Percentiles rank a stretch among this genome's conserved stretches.
Evolutionary conservation across 2,797 vertebrate species (phyloP).

Genomic region (Pangasius macronema): DNA sequence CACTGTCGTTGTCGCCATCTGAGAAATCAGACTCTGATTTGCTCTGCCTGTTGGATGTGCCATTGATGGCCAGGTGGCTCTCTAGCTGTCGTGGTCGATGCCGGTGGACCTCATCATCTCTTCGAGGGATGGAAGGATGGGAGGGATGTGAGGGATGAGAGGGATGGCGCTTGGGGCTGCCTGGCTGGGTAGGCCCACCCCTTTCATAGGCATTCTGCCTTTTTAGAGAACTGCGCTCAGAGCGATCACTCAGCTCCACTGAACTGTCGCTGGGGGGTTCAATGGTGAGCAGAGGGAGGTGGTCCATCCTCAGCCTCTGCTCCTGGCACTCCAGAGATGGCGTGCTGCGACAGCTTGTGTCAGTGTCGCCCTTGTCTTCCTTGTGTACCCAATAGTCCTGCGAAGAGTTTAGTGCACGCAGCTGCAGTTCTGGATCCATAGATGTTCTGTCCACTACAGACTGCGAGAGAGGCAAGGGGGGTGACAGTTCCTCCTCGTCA

Average conservation of each 20-base stretch:
- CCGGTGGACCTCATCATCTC: constrained; percentile 82
- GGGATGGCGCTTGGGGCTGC: constrained; percentile 85
- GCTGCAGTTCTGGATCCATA: constrained; percentile 84
- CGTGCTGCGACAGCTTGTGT: constrained; percentile 91
- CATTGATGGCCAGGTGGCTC: constrained; percentile 90
- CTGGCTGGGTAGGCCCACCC: constrained; percentile 79
- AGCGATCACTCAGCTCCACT: constrained; percentile 92
- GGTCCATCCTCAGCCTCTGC: constrained; percentile 85
- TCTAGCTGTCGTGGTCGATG: constrained; percentile 83
- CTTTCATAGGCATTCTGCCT: constrained; percentile 85
- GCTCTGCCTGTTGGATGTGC: constrained; percentile 90
- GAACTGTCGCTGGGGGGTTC: constrained; percentile 96
- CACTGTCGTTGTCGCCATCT: constrained; percentile 94
- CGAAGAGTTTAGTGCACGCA: constrained; percentile 80
- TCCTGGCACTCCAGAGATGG: constrained; percentile 90
- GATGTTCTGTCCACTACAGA: constrained; percentile 82
- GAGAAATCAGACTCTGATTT: constrained; percentile 97
- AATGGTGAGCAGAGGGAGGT: constrained; percentile 89
- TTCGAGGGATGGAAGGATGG: constrained; percentile 79
- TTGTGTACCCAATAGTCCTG: constrained; percentile 94
- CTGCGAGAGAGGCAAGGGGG: constrained; percentile 85
- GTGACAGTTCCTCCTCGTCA: constrained; percentile 94
- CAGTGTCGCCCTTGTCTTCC: constrained; percentile 88
- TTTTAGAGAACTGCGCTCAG: constrained; percentile 87
- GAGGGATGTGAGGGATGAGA: constrained; percentile 65